phyloP scores from a whole-genome alignment of 2,888 invertebrate genomes.

The Dascillus cervinus region DNA sequence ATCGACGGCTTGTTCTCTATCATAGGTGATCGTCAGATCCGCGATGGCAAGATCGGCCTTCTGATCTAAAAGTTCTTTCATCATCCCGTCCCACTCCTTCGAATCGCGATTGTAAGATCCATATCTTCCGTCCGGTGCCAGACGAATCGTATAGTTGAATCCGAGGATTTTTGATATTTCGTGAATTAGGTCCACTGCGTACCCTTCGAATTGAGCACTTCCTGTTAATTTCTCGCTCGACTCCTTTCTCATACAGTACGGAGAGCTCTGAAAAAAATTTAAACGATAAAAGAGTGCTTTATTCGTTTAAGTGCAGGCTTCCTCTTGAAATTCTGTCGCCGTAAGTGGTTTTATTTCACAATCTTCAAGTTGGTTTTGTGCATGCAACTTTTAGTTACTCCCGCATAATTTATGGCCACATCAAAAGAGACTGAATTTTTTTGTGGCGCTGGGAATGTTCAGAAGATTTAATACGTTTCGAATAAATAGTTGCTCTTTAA shows the following conservation, averaged over 20 bases:
- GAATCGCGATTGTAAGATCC: conserved; percentile 75
- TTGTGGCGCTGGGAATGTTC: no score
- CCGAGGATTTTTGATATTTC: conserved; percentile 83
- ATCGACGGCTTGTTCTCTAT: conserved; percentile 88
- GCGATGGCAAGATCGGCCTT: conserved; percentile 94
- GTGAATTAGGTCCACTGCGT: conserved; percentile 87
- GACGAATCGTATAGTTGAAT: conserved; percentile 79
- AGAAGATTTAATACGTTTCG: no score
- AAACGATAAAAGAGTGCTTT: no score
- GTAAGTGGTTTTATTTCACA: no score
- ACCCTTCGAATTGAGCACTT: conserved; percentile 91
- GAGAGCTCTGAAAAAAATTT: conserved; percentile 94
- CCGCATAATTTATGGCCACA: no score
- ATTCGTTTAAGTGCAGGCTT: no score
- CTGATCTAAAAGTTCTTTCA: conserved; percentile 78
- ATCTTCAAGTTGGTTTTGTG: no score
- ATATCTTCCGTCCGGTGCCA: conserved; percentile 80
- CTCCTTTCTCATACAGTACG: conserved; percentile 92
- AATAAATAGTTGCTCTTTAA: no score
- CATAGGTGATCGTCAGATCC: conserved; percentile 94
- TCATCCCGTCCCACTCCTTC: conserved; percentile 90
- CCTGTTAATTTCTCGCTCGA: conserved; percentile 76
- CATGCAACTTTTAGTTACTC: no score
- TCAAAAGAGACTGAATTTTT: no score
- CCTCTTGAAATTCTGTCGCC: no score